Base-by-base conservation (phyloP, 2,113 vertebrate species). In the Alligator mississippiensis region DNA sequence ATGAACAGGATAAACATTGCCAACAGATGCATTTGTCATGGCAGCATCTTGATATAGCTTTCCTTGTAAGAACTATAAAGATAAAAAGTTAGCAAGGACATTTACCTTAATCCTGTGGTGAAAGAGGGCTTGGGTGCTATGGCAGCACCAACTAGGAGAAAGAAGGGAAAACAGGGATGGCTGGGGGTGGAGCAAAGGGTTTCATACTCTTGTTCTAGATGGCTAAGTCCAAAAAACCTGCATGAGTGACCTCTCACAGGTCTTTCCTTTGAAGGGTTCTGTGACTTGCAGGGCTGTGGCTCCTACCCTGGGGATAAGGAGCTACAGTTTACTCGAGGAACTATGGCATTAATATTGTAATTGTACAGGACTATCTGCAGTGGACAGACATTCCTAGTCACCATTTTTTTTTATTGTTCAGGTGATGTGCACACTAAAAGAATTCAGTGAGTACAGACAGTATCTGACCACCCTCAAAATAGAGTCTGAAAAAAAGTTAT, bases 401-500 rank as follows among this genome's bases (percentile, higher is more conserved):
- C 34, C 70, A 24, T 72, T 21, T 16, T 21, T 16, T 25, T 70
- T 85, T 89, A 58, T 34, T 72, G 79, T 93, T 87, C 87, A 98
- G 97, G 93, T 97, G 84, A 91, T 98, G 47, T 97, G 97, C 83
- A 93, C 94, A n/a, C 89, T 97, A 82, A 97, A 85, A 63, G 97
- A 97, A 72, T 94, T 97, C 81, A 97, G 97, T 81, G 94, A 98
- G 57, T 97, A 97, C 27, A 93, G 96, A 11, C 93, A 97, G 47
- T 97, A 97, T 90, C 92, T 98, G 86, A 97, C 95, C n/a, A 96
- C 93, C 75, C 93, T 97, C 59, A 97, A 96, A 84, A 88, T 97
- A 94, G 97, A 97, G 74, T 97, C 97, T 90, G 94, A 97, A 95
- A 97, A 97, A 93, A 90, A 96, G 97, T 80, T 97, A 97, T 89